phyloP scores from a whole-genome alignment of 2,888 invertebrate species.

The Nemapogon koenigi region DNA sequence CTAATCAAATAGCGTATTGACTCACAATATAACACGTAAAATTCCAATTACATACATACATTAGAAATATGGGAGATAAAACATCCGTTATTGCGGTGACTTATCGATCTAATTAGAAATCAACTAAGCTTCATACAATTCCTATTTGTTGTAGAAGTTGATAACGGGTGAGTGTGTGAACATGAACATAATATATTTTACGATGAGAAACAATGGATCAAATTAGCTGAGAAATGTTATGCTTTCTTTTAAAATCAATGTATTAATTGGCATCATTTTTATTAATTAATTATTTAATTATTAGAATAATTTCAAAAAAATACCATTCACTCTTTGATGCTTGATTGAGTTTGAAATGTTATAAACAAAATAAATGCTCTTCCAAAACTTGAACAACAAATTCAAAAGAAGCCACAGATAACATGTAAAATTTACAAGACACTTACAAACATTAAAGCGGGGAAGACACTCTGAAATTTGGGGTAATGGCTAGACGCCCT shows the following conservation, averaged over 20 bases:
- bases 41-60: constrained; percentile 63
- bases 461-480: not conserved
- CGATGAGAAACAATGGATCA: constrained; percentile 6
- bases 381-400: no score
- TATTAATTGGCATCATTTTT: no score
- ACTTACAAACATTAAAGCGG: constrained; percentile 1
- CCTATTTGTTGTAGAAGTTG: no score
- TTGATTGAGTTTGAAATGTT: no score
- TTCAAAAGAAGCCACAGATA: no score
- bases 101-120: constrained; percentile 63
- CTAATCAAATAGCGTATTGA: constrained; percentile 17
- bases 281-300: no score
- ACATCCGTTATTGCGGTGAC: constrained; percentile 55
- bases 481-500: constrained; percentile 37
- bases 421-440: constrained; percentile 3
- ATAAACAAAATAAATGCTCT: no score
- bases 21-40: constrained; percentile 59
- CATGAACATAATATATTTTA: no score
- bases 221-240: constrained; percentile 7
- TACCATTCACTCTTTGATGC: no score
- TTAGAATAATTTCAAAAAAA: no score
- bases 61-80: constrained; percentile 54
- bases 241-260: no score
- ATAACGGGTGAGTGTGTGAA: no score
- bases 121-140: constrained; percentile 59